phyloP scores from a whole-genome alignment of 2,113 vertebrate genomes.

The Camelus dromedarius region DNA sequence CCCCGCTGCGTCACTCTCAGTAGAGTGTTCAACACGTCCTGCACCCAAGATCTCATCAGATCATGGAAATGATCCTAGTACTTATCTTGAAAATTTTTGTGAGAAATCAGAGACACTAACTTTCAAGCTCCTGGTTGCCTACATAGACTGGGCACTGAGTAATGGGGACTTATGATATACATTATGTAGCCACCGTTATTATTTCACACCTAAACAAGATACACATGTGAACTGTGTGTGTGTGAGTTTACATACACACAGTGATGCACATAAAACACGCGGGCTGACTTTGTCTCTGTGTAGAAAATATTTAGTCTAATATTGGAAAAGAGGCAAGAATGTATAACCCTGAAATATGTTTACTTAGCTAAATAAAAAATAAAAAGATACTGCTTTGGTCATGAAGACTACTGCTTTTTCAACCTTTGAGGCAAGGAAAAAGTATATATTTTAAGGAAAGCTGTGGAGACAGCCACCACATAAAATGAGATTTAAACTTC shows the following conservation, averaged over 20 bases:
- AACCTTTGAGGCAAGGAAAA: not conserved
- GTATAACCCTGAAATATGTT: not conserved
- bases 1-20: not conserved
- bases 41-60: not conserved
- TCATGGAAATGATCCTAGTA: not conserved
- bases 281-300: not conserved
- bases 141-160: not conserved
- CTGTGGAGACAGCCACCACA: not conserved
- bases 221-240: accelerated
- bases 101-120: not conserved
- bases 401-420: not conserved
- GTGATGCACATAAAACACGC: not conserved
- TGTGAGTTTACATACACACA: not conserved
- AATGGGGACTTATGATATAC: too few species aligned
- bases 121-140: not conserved
- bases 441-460: not conserved
- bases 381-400: not conserved
- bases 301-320: not conserved
- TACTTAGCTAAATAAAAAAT: not conserved
- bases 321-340: not conserved
- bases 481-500: not conserved
- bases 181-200: not conserved
- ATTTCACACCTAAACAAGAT: not conserved
- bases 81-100: not conserved
- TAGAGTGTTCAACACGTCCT: not conserved